Conservation (phyloP, 1,140 invertebrate genomes). For the Bemisia tabaci region DNA sequence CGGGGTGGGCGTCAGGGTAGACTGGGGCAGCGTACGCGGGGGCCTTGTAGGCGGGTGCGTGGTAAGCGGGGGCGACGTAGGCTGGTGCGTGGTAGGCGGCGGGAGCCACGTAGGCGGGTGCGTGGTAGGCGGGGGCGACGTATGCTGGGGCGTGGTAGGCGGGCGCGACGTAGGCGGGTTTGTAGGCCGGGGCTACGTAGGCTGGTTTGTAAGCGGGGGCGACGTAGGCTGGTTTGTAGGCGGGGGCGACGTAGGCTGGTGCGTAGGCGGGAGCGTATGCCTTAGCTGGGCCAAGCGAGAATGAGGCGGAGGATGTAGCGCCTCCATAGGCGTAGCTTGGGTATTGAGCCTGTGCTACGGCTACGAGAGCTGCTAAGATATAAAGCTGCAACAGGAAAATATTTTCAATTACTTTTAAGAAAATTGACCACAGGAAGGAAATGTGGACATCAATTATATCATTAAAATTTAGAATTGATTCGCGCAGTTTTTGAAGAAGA, state of each 20-base stretch:
- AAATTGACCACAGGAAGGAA: too few relatives aligned
- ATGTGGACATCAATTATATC: too few relatives aligned
- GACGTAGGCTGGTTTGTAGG: conserved; percentile 15
- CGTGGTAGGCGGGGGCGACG: conserved; percentile 11
- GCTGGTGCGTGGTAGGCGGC: conserved; percentile 19
- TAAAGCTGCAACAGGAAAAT: conserved; percentile 4
- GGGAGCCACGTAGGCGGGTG: conserved; percentile 18
- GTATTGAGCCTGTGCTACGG: conserved; percentile 6
- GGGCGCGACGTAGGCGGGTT: conserved; percentile 18
- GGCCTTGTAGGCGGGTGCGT: conserved; percentile 12
- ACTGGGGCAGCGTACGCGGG: conserved; percentile 1
- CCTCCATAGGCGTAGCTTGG: conserved; percentile 16
- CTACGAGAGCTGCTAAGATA: conserved; percentile 7
- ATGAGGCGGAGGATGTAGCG: conserved; percentile 18
- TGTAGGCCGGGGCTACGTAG: conserved; percentile 6
- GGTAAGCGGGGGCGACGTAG: background rate
- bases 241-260: conserved; percentile 8
- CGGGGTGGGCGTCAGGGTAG: conserved; percentile 17
- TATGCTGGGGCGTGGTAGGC: conserved; percentile 19
- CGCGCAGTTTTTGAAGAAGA: too few relatives aligned
- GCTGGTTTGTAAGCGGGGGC: conserved; percentile 12
- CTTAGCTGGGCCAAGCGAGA: conserved; percentile 11
- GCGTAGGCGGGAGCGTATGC: conserved; percentile 17
- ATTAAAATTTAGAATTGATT: too few relatives aligned
- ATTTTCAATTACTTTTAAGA: too few relatives aligned